phyloP scores from a whole-genome alignment of 1,140 invertebrate genomes.

The Cydia pomonella region DNA sequence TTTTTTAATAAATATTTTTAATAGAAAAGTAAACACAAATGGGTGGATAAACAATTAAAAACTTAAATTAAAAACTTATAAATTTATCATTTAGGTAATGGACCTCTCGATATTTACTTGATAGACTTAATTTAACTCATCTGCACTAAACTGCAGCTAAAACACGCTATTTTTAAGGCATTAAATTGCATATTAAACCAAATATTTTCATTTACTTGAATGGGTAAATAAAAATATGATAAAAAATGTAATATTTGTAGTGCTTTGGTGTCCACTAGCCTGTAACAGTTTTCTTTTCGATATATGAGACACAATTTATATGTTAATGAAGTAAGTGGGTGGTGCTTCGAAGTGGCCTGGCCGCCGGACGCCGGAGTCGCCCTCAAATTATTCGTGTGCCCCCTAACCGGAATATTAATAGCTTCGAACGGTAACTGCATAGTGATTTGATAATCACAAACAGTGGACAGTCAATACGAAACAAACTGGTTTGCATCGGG shows the following conservation, averaged over 20 bases:
- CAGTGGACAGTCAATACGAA: conserved; percentile 32
- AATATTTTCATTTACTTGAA: neutral
- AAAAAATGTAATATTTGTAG: neutral
- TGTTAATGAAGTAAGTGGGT: conserved; percentile 47
- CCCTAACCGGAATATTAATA: conserved; percentile 51
- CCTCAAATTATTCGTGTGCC: conserved; percentile 59
- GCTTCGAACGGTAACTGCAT: conserved; percentile 40
- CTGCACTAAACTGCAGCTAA: neutral
- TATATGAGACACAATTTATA: conserved; percentile 57
- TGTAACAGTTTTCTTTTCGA: conserved; percentile 40
- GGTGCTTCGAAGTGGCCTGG: conserved; percentile 39
- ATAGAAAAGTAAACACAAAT: too few species aligned
- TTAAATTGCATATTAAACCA: too few species aligned
- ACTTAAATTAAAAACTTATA: too few species aligned
- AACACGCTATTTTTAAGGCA: too few species aligned
- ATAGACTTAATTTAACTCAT: too few species aligned
- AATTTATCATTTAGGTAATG: too few species aligned
- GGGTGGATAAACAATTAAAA: too few species aligned
- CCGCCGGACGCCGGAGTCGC: conserved; percentile 47
- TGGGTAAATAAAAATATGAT: conserved; percentile 15
- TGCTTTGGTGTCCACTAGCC: conserved; percentile 21
- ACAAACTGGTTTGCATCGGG: conserved; percentile 4
- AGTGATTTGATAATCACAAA: conserved; percentile 47
- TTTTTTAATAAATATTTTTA: too few species aligned
- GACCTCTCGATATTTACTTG: too few species aligned